Evolutionary conservation across 2,888 invertebrate species (phyloP), one percentile per base, ranked within the genome.

Genomic region (Trissoscelio sp.): DNA sequence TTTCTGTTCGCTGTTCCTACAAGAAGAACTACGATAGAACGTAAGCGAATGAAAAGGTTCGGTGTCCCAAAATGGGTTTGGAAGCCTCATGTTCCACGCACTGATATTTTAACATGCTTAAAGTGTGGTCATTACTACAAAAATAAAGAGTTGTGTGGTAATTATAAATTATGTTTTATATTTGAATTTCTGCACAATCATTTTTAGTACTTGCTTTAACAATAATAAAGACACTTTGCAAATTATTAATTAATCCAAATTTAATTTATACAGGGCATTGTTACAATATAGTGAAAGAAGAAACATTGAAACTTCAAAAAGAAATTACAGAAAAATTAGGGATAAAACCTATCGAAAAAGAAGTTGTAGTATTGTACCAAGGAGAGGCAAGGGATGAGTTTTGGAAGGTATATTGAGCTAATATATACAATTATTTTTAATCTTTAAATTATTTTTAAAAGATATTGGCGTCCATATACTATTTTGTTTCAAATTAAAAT

Each of bases 41-140:
- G 92, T 88, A 93, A 97, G 78, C 91, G 93, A 85, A 95, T 93
- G 48, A 93, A 97, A 53, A 96, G 95, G 91, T 97, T 93, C 91
- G 97, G 97, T 0, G 83, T 88, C 42, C 94, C 94, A 0, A 92
- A 95, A 0, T 94, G 95, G 89, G 91, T 93, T 9, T 94, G 94
- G 93, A 97, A 97, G 91, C 93, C 95, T 81, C 88, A 96, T 11
- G 92, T 93, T 20, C 95, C 96, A 0, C 97, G 96, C 89, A 95
- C 92, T 2, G 94, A 96, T 90, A 92, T 98, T 28, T 92, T 95
- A 82, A 93, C 94, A 0, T 98, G 98, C 88, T 92, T 94, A 81
- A 94, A 94, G 51, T 98, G 98, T 92, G 98, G 98, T 0, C 94
- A 96, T 90, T 94, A 96, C 91, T 94, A 97, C 91, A 96, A 97